A percentile compares a stretch with the other conserved stretches of the same genome.
Evolutionary conservation across 1,140 invertebrate species (phyloP).

Genomic region (Cryptotermes secundus): DNA sequence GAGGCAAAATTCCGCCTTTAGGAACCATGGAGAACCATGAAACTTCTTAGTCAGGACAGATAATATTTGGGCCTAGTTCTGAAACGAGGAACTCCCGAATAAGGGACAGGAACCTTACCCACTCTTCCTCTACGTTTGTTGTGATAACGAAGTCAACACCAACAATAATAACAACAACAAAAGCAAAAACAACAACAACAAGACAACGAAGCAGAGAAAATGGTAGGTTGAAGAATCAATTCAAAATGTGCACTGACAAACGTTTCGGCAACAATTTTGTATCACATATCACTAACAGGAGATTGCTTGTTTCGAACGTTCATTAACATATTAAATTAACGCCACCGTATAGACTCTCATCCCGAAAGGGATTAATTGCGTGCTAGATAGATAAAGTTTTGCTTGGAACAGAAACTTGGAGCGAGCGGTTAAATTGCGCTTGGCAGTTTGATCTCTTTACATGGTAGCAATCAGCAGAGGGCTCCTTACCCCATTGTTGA

Average conservation of each 20-base stretch:
- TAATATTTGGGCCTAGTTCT: too few species aligned
- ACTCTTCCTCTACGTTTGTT: too few species aligned
- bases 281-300: background rate
- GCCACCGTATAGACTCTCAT: background rate
- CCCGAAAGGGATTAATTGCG: conserved; percentile 10
- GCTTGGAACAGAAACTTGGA: background rate
- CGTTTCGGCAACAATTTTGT: background rate
- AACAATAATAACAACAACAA: too few species aligned
- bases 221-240: background rate
- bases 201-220: too few species aligned
- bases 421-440: conserved; percentile 2
- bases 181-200: too few species aligned
- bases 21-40: too few species aligned
- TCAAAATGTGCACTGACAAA: background rate
- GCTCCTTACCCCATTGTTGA: background rate
- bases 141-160: too few species aligned
- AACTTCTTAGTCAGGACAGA: too few species aligned
- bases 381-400: background rate
- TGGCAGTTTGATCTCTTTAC: conserved; percentile 15
- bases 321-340: conserved; percentile 1
- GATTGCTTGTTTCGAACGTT: background rate
- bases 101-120: too few species aligned
- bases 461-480: background rate
- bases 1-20: too few species aligned
- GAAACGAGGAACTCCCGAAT: too few species aligned